phyloP scores from a whole-genome alignment of 2,888 invertebrate genomes.

The Camptogramma bilineatum region DNA sequence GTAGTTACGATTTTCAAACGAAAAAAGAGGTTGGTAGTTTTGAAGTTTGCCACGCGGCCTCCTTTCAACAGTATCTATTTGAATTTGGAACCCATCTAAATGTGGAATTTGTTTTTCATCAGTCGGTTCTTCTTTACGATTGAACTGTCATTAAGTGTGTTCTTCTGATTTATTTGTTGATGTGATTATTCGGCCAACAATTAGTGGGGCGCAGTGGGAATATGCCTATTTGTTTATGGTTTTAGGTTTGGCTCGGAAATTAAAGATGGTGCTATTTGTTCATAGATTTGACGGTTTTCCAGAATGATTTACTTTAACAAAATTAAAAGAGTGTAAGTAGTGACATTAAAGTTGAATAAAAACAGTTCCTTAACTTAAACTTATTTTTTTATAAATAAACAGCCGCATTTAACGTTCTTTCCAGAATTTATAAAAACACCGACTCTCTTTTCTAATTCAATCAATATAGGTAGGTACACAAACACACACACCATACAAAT shows the following conservation, averaged over 20 bases:
- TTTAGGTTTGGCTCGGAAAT: slow-evolving; percentile 50
- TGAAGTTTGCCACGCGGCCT: slow-evolving; percentile 74
- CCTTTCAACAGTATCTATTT: slow-evolving; percentile 83
- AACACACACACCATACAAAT: too few relatives aligned
- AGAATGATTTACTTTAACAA: too few relatives aligned
- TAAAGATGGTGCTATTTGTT: slow-evolving; percentile 22
- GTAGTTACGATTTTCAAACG: slow-evolving; percentile 17
- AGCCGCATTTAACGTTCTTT: too few relatives aligned
- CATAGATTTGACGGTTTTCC: not conserved
- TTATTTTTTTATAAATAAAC: too few relatives aligned
- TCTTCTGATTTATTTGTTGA: slow-evolving; percentile 73
- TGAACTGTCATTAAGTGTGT: slow-evolving; percentile 76
- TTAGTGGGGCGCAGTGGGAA: slow-evolving; percentile 61
- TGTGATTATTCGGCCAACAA: slow-evolving; percentile 69
- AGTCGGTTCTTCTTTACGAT: slow-evolving; percentile 71
- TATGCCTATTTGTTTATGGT: slow-evolving; percentile 60
- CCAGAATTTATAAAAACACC: too few relatives aligned
- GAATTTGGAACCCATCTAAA: slow-evolving; percentile 76
- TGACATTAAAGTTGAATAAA: too few relatives aligned
- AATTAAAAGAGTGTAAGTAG: too few relatives aligned
- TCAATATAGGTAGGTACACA: too few relatives aligned
- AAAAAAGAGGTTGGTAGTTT: slow-evolving; percentile 42
- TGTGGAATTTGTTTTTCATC: slow-evolving; percentile 82
- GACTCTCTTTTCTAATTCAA: too few relatives aligned
- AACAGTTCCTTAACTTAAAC: too few relatives aligned